Conservation (phyloP, 2,888 invertebrate genomes). For the Electrophaes corylata region DNA sequence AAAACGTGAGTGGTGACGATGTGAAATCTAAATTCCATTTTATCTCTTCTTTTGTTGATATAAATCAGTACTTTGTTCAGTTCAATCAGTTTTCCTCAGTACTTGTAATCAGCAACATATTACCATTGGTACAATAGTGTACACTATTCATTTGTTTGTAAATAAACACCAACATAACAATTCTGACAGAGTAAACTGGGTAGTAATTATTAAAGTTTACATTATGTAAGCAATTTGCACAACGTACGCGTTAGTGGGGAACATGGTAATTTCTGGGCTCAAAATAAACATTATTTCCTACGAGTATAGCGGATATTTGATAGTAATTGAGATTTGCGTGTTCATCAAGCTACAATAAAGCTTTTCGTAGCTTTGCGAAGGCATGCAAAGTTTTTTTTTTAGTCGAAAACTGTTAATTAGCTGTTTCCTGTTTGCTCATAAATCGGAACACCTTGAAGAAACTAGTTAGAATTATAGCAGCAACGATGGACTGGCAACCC, state of each 20-base stretch:
- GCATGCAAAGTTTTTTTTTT: too few species aligned
- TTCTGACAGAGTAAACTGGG: constrained; percentile 18
- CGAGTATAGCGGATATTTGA: not conserved
- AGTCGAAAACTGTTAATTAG: too few species aligned
- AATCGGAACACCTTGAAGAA: too few species aligned
- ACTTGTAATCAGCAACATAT: not conserved
- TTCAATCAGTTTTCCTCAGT: too few species aligned
- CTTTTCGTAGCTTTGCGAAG: too few species aligned
- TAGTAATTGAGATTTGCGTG: not conserved
- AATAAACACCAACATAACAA: constrained; percentile 8
- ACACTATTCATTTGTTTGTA: constrained; percentile 5
- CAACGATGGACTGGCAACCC: too few species aligned
- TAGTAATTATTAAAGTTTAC: constrained; percentile 22
- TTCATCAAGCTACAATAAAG: not conserved
- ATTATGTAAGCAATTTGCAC: constrained; percentile 19
- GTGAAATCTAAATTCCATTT: too few species aligned
- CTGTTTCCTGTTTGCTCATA: too few species aligned
- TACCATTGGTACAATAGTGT: not conserved
- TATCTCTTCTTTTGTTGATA: too few species aligned
- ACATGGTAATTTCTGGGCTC: constrained; percentile 1
- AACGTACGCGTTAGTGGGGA: constrained; percentile 15
- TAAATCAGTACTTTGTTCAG: too few species aligned
- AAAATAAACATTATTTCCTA: constrained; percentile 11
- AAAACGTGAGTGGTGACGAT: too few species aligned
- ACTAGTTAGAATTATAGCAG: too few species aligned